Evolutionary conservation across 2,888 invertebrate genomes (phyloP).

Genomic region (Aquatica leii): DNA sequence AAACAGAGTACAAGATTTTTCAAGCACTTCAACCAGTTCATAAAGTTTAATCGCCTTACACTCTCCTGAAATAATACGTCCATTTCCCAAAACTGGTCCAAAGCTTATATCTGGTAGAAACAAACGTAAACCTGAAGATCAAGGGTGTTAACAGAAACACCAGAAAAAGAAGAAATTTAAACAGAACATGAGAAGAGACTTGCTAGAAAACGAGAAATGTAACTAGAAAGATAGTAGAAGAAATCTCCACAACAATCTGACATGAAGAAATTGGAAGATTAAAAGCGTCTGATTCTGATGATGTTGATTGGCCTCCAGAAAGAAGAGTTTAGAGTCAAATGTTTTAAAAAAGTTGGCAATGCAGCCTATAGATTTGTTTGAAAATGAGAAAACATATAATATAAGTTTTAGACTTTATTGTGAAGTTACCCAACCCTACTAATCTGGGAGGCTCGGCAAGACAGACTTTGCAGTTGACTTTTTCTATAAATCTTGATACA

Average conservation of each 20-base stretch:
- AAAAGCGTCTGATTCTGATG: too few species aligned
- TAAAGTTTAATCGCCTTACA: not conserved
- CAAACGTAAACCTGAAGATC: not conserved
- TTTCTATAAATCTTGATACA: not conserved
- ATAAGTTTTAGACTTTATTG: too few species aligned
- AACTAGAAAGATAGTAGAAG: not conserved
- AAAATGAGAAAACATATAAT: not conserved
- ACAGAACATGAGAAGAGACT: not conserved
- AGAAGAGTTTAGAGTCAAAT: too few species aligned
- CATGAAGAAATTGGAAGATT: too few species aligned
- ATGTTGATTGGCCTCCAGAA: too few species aligned
- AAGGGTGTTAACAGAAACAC: not conserved
- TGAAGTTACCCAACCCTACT: not conserved
- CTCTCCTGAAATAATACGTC: constrained; percentile 4
- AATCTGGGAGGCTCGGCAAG: not conserved
- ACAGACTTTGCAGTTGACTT: not conserved
- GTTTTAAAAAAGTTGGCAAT: not conserved
- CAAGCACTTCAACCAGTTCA: not conserved
- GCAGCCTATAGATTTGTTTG: not conserved
- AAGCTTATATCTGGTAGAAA: not conserved
- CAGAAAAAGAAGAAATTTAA: not conserved
- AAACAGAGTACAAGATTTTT: not conserved
- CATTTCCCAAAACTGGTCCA: not conserved
- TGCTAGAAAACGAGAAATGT: not conserved
- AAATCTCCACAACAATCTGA: too few species aligned